Evolutionary conservation across 2,888 invertebrate genomes (phyloP), one percentile per base, ranked within the genome.

Genomic region (Caenorhabditis becei): DNA sequence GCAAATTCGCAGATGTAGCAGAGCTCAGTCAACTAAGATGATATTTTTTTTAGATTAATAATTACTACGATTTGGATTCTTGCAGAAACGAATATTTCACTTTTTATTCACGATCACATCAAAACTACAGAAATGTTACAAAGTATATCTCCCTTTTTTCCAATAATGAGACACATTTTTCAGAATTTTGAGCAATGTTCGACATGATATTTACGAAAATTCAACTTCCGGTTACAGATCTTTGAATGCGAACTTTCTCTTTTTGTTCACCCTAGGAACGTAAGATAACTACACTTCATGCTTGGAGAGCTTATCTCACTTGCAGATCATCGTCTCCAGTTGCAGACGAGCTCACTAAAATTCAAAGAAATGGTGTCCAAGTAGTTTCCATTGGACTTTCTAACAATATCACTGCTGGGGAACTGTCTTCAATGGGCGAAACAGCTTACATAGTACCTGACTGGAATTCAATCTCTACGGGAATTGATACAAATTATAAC

Each of bases 161-260:
- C 8, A 1, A 37, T 49, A 23, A 32, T 63, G 8, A 61, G 18
- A n/a, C 7, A 2, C 28, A 26, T 49, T 41, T 59, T 59, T 24
- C 28, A 70, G 61, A 1, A 71, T 51, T 14, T 23, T 82, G 4
- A 14, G 37, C 0, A 18, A 70, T 26, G 41, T 82, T 11, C 32
- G 65, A 0, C 35, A 58, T 10, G 71, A 70, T 23, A 35, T 82
- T 8, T 82, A 65, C 24, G 72, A 59, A 32, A 65, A 70, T 10
- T 49, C 54, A 2, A 62, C 72, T 1, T 67, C 78, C 32, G 82
- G 80, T 14, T 84, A 80, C 35, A 44, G 77, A 24, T 54, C 78
- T 14, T 56, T 84, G 28, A 84, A 84, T 49, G 75, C 74, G 11
- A 84, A 84, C 18, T 84, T 80, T 28, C 54, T 84, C 28, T 44